Conservation (phyloP, 2,113 vertebrate genomes). For the Morone chrysops region DNA sequence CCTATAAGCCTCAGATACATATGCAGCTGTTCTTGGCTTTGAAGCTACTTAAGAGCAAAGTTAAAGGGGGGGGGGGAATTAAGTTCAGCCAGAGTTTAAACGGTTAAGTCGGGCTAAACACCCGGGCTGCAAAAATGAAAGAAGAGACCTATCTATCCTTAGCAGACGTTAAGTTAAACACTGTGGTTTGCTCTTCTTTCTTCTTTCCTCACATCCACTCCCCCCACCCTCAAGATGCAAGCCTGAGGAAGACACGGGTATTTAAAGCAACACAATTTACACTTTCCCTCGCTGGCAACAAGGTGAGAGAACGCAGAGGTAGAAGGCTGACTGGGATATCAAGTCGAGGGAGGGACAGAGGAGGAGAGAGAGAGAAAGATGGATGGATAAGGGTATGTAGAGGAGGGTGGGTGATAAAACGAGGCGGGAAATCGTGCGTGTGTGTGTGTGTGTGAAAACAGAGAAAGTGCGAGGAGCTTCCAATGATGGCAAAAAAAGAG, state of each 20-base stretch:
- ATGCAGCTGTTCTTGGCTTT: conserved; percentile 48
- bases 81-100: conserved; percentile 71
- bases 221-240: conserved; percentile 49
- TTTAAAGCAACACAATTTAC: conserved; percentile 85
- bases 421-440: conserved; percentile 32
- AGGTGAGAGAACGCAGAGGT: conserved; percentile 60
- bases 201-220: conserved; percentile 42
- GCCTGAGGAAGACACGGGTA: conserved; percentile 73
- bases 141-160: conserved; percentile 64
- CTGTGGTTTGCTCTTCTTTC: conserved; percentile 42
- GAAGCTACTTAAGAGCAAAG: conserved; percentile 58
- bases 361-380: conserved; percentile 25
- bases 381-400: conserved; percentile 42
- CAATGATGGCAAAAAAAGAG: not conserved
- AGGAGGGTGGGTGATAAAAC: conserved; percentile 52
- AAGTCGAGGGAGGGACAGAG: conserved; percentile 28
- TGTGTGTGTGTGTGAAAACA: conserved; percentile 20
- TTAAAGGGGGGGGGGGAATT: conserved; percentile 41
- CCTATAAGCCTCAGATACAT: conserved; percentile 46
- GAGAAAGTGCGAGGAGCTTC: conserved; percentile 34
- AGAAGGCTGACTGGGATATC: conserved; percentile 55
- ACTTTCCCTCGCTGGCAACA: conserved; percentile 62
- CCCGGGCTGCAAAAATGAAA: conserved; percentile 49
- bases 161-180: conserved; percentile 68
- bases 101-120: conserved; percentile 64